A percentile compares a stretch with the other conserved stretches of the same genome.
These are phyloP conservation scores for Eretmochelys imbricata DNA, from an alignment of 2,113 vertebrate species.

Conservation along the genomic window DNA sequence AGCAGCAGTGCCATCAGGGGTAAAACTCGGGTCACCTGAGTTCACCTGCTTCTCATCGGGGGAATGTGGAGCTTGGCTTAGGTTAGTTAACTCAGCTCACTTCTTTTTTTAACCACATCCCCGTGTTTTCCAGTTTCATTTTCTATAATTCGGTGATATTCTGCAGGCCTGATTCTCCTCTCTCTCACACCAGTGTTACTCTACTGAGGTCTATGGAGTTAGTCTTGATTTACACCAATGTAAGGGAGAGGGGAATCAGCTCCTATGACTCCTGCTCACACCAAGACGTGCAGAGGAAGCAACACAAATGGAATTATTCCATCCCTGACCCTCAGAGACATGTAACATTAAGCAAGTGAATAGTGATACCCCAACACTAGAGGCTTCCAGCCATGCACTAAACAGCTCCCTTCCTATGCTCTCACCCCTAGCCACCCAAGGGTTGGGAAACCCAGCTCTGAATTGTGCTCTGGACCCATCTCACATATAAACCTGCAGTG, in stretches of 20 bases:
- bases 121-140: neutral
- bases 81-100: neutral
- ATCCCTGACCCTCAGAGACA: neutral
- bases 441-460: neutral
- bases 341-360: neutral
- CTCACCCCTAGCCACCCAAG: neutral
- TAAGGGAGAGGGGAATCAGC: neutral
- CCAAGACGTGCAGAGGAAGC: neutral
- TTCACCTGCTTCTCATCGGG: neutral
- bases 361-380: neutral
- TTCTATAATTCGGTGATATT: neutral
- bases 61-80: neutral
- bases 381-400: neutral
- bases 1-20: neutral
- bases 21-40: neutral
- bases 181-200: too few species aligned
- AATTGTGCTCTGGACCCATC: accelerated
- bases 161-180: neutral
- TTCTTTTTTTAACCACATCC: neutral
- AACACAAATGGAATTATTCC: neutral
- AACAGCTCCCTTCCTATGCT: accelerated
- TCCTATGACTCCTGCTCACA: neutral
- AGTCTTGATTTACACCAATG: too few species aligned
- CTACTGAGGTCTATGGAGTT: too few species aligned
- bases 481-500: accelerated